phyloP scores from a whole-genome alignment of 1,140 invertebrate genomes.

The Polyergus mexicanus region DNA sequence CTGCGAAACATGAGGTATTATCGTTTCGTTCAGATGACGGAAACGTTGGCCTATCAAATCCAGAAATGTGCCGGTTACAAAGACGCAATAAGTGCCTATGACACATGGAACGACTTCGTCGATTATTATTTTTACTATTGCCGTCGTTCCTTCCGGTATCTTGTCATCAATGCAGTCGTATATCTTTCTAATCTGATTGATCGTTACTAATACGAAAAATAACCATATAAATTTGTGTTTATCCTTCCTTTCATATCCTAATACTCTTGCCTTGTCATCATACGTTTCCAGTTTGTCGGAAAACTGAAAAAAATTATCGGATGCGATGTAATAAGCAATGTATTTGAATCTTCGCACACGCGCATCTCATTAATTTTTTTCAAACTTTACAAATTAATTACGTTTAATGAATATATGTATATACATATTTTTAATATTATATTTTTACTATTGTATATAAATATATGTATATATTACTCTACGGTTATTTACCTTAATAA shows the following conservation, averaged over 20 bases:
- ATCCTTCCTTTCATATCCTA: constrained; percentile 18
- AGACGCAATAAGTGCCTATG: not conserved
- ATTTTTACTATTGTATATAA: not conserved
- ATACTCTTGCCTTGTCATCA: not conserved
- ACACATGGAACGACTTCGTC: not conserved
- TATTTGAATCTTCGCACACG: not conserved
- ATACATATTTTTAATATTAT: not conserved
- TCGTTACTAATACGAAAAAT: not conserved
- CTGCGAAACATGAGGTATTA: constrained; percentile 22
- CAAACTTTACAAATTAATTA: not conserved
- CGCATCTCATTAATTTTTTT: not conserved
- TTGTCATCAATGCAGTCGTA: not conserved
- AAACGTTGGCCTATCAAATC: constrained; percentile 47
- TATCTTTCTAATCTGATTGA: not conserved
- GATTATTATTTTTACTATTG: not conserved
- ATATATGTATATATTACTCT: not conserved
- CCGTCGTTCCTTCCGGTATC: not conserved
- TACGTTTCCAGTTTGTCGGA: constrained; percentile 20
- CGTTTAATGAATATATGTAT: not conserved
- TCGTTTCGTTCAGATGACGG: constrained; percentile 21
- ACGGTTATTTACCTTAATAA: constrained; percentile 3
- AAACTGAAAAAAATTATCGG: not conserved
- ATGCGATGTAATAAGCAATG: not conserved
- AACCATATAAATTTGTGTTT: constrained; percentile 20
- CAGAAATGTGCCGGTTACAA: constrained; percentile 4